Evolutionary conservation across 2,797 vertebrate genomes (phyloP).

Genomic region (Pseudocheirus occidentalis): DNA sequence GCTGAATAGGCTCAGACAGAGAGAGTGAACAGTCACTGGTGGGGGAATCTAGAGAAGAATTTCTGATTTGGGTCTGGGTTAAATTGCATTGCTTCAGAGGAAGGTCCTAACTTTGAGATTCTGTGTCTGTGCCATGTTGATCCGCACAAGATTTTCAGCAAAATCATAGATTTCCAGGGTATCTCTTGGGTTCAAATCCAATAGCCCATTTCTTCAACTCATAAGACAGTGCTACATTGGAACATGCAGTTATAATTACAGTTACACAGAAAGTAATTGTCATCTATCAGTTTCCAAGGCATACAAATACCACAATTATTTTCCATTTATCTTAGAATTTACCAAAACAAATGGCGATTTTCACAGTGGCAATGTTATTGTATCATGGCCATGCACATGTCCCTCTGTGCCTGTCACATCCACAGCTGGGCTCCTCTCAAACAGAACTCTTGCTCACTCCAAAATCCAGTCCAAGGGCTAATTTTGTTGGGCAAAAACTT

Average conservation of each 20-base stretch:
- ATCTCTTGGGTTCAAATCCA: constrained; percentile 38
- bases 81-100: neutral
- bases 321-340: constrained; percentile 60
- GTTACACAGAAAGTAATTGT: constrained; percentile 69
- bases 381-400: constrained; percentile 37
- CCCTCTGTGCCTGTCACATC: constrained; percentile 48
- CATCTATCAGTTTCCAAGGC: constrained; percentile 54
- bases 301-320: constrained; percentile 63
- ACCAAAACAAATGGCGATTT: constrained; percentile 59
- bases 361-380: constrained; percentile 35
- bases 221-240: constrained; percentile 11
- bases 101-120: constrained; percentile 35
- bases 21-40: neutral
- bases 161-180: constrained; percentile 43
- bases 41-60: neutral
- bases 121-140: neutral
- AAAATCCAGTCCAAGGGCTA: constrained; percentile 67
- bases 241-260: constrained; percentile 60
- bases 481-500: constrained; percentile 48
- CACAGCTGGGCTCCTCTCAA: constrained; percentile 43
- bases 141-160: constrained; percentile 34
- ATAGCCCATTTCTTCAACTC: constrained; percentile 60
- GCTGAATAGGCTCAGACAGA: neutral
- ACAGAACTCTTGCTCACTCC: constrained; percentile 58
- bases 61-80: neutral